Evolutionary conservation across 2,113 vertebrate species (phyloP), one percentile per base, ranked within the genome.

Genomic region (Danio rerio): DNA sequence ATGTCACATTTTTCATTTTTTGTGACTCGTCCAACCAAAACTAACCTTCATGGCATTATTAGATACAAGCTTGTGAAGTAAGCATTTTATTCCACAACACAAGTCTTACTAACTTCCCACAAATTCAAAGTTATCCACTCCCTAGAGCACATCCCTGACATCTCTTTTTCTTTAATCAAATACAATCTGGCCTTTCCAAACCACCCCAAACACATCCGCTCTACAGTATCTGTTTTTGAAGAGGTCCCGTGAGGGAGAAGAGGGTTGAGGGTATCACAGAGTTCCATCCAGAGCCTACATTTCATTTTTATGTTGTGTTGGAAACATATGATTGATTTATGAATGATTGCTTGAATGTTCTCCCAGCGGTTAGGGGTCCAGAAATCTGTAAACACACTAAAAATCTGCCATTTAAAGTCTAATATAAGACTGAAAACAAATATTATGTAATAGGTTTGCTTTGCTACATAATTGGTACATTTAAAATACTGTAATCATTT

Each of bases 291-390:
- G 20, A 42, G n/a, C n/a, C n/a, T n/a, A n/a, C n/a, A n/a, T n/a
- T n/a, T n/a, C n/a, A 6, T 72, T 53, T 78, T 86, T 50, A 50
- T 50, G 70, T 81, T 52, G 55, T 80, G 58, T 80, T 5, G 18
- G 45, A 50, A 70, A 75, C 55, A 42, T 70, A 12, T 21, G 40
- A 47, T 76, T 76, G 81, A 87, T 86, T 82, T 70, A 56, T 63
- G 31, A 62, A 62, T 16, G 3, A 13, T n/a, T 61, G 13, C 62
- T 80, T 47, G 59, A 75, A 71, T 72, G 40, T 52, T 59, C 59
- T 62, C 16, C 21, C 7, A 3, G 58, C 52, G 65, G 47, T 31
- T 56, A 40, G 69, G 20, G 20, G 20, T 21, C 49, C 20, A 53
- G 9, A 31, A 31, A 21, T 31, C 59, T 13, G 20, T 31, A 62